phyloP scores from a whole-genome alignment of 2,113 vertebrate genomes.

The Gracilinanus agilis region DNA sequence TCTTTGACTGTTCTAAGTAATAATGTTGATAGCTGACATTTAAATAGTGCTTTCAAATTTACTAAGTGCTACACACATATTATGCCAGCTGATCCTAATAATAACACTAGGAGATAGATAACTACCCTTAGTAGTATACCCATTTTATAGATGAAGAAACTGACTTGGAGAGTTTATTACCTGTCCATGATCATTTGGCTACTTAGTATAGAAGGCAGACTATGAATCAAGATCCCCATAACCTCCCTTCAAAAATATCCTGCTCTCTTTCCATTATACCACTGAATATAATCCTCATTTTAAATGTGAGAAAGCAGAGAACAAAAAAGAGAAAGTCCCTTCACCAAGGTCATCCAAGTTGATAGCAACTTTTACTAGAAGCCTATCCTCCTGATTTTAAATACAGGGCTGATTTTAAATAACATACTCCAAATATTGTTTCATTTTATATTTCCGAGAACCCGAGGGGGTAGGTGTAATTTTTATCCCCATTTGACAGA shows the following conservation, averaged over 20 bases:
- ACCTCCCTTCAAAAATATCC: background rate
- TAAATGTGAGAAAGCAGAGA: background rate
- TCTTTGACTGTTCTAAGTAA: background rate
- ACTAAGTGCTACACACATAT: background rate
- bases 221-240: background rate
- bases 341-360: background rate
- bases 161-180: background rate
- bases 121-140: background rate
- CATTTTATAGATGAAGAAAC: background rate
- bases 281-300: background rate
- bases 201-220: background rate
- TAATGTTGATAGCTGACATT: background rate
- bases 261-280: background rate
- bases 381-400: background rate
- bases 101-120: background rate
- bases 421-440: background rate
- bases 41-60: background rate
- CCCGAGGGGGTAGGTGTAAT: background rate
- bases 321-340: background rate
- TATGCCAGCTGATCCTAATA: too few species aligned
- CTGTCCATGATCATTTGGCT: slow-evolving; percentile 33
- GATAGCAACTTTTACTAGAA: background rate
- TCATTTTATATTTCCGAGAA: background rate
- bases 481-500: background rate
- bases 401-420: background rate